Conservation (phyloP, 2,797 vertebrate species). For the Neosilurus hyrtlii region DNA sequence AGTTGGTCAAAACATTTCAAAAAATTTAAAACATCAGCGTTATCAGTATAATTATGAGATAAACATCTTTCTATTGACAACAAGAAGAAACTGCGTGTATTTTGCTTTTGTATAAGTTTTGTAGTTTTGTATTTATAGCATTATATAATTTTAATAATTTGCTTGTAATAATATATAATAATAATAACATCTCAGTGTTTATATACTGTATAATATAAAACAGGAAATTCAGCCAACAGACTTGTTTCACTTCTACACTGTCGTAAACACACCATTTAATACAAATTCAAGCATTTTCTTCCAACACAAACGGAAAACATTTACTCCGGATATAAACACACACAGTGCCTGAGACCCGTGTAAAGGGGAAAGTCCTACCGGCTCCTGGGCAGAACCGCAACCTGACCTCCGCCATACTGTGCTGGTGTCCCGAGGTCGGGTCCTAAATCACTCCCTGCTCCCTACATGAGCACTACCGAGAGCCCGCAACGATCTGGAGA, state of each 20-base stretch:
- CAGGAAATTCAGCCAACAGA: background rate
- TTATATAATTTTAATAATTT: too few relatives aligned
- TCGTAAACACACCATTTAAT: background rate
- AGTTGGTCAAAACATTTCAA: background rate
- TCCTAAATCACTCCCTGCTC: background rate
- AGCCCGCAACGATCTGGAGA: background rate
- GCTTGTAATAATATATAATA: too few relatives aligned
- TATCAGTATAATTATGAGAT: too few relatives aligned
- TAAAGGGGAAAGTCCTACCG: conserved; percentile 3
- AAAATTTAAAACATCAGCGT: background rate
- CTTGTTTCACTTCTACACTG: background rate
- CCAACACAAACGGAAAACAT: background rate
- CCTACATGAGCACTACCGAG: conserved; percentile 9
- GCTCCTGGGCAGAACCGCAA: background rate
- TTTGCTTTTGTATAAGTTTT: background rate
- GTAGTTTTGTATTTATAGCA: background rate
- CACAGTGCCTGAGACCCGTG: background rate
- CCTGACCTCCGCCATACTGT: conserved; percentile 54
- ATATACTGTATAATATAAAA: background rate
- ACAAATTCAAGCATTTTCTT: background rate
- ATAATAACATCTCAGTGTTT: background rate
- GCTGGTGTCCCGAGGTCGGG: background rate
- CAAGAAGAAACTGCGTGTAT: too few relatives aligned
- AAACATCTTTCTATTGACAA: background rate
- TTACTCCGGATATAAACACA: background rate